phyloP scores from a whole-genome alignment of 2,113 vertebrate species.

The Ochotona princeps region DNA sequence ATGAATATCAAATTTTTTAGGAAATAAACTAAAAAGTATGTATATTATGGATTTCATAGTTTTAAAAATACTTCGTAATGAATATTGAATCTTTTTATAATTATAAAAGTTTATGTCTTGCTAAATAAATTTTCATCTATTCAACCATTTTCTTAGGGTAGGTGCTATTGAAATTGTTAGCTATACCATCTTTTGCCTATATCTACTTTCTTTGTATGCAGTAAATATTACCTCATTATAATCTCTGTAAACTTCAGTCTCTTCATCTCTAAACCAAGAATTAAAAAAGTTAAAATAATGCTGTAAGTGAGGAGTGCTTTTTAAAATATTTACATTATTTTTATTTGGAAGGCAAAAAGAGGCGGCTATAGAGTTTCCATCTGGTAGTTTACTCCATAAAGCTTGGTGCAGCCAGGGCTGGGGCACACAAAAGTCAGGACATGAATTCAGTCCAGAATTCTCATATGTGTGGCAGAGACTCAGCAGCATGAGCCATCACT shows the following conservation, averaged over 20 bases:
- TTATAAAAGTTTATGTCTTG: conserved; percentile 19
- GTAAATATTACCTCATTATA: not conserved
- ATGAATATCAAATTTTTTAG: not conserved
- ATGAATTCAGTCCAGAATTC: too few species aligned
- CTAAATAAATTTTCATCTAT: conserved; percentile 18
- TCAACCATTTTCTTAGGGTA: not conserved
- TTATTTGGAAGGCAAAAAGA: too few species aligned
- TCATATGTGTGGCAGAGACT: too few species aligned
- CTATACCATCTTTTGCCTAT: not conserved
- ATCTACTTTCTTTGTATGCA: not conserved
- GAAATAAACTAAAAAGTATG: not conserved
- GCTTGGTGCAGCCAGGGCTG: too few species aligned
- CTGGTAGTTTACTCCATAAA: too few species aligned
- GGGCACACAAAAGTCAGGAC: too few species aligned
- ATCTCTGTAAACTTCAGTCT: conserved; percentile 24
- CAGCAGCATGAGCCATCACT: too few species aligned
- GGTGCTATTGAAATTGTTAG: conserved; percentile 50
- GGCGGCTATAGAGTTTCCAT: too few species aligned
- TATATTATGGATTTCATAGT: not conserved
- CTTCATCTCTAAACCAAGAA: not conserved
- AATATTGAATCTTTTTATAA: conserved; percentile 32
- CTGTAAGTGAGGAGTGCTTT: not conserved
- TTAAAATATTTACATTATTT: not conserved
- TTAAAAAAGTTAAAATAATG: conserved; percentile 36
- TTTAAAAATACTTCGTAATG: conserved; percentile 35